These are phyloP conservation scores for Bombus cullumanus DNA, from an alignment of 1,140 invertebrate species.

Conservation along the genomic window DNA sequence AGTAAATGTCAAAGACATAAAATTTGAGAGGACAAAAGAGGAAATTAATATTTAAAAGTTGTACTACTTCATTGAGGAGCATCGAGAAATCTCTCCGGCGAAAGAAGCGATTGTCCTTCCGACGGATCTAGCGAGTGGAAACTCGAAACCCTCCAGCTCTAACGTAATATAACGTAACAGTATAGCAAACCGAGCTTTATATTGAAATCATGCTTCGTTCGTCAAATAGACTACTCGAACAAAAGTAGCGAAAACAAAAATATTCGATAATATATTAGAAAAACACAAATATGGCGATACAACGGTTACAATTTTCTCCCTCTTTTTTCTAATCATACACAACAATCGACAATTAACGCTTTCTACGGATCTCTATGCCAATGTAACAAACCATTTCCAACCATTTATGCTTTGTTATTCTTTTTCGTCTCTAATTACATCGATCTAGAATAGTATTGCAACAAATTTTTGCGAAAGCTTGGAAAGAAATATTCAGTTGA, in stretches of 20 bases:
- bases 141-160: slow-evolving; percentile 20
- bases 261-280: background rate
- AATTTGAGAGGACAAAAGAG: background rate
- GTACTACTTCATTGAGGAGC: background rate
- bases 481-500: slow-evolving; percentile 5
- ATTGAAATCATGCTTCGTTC: slow-evolving; percentile 50
- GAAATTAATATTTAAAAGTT: background rate
- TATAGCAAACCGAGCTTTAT: slow-evolving; percentile 32
- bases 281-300: slow-evolving; percentile 8
- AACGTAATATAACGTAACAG: slow-evolving; percentile 34
- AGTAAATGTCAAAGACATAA: background rate
- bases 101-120: background rate
- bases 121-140: background rate
- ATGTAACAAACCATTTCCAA: slow-evolving; percentile 5
- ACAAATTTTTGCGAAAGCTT: slow-evolving; percentile 26
- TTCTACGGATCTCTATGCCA: slow-evolving; percentile 13
- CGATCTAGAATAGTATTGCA: slow-evolving; percentile 22
- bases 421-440: slow-evolving; percentile 22
- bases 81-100: background rate
- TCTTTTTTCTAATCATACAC: slow-evolving; percentile 35
- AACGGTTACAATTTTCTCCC: background rate
- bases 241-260: slow-evolving; percentile 18
- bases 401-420: background rate
- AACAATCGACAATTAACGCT: slow-evolving; percentile 47
- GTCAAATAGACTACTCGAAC: slow-evolving; percentile 33